Base-by-base conservation (phyloP, 2,113 vertebrate genomes). In the Numenius arquata region DNA sequence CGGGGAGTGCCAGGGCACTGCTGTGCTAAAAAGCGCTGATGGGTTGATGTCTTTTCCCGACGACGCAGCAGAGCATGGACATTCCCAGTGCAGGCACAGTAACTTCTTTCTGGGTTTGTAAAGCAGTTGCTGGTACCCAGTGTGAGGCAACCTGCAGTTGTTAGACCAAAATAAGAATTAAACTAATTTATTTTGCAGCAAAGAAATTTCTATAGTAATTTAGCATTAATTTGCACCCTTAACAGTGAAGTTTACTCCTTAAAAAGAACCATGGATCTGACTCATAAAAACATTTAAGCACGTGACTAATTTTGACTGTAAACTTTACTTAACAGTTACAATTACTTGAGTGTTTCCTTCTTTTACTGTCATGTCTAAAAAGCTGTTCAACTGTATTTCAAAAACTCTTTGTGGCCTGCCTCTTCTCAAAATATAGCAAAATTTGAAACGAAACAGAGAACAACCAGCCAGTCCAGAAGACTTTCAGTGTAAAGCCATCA, bases 11-110 rank as follows among this genome's bases (percentile, higher is more conserved):
- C 29, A 7, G 83, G 53, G 66, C 23, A 5, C 75, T 47, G 38
- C 52, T 19, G 0, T 16, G 43, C 74, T 74, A 3, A 26, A 30
- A 65, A 26, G 22, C 48, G 23, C 13, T 20, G 67, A 7, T 56
- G 34, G 3, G 36, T 1, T 18, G 21, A 9, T 2, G 5, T 45
- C 2, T 2, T 6, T 62, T 18, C 48, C 34, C 73, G n/a, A 1
- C 1, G 3, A 25, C 12, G 2, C 50, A 45, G 26, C 87, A 25
- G 55, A n/a, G 52, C 11, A 8, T 14, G 17, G 4, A 2, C 26
- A 6, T 20, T 18, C 29, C 38, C 36, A 34, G 52, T 13, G 52
- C 47, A 67, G 27, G 7, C 32, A 20, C 30, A 16, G 59, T 3
- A 32, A 14, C 45, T 38, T 40, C 34, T 40, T 53, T 11, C n/a